These are phyloP conservation scores for Varecia variegata DNA, from an alignment of 2,797 vertebrate genomes.

Conservation along the genomic window DNA sequence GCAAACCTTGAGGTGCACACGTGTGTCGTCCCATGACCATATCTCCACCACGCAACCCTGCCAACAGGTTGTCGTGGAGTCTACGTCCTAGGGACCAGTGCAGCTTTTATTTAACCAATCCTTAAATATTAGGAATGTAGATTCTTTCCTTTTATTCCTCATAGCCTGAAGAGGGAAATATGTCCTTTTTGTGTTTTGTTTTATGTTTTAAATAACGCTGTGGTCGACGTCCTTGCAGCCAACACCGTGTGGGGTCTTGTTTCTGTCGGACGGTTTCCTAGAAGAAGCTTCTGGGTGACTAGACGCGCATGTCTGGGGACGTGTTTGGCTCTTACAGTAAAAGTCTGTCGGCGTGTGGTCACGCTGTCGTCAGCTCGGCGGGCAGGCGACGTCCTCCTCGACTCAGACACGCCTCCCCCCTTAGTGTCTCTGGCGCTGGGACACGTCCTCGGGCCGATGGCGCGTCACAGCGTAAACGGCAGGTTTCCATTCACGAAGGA, in stretches of 20 bases:
- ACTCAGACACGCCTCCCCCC: rapidly evolving
- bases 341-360: rapidly evolving
- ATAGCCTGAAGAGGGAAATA: background rate
- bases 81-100: rapidly evolving
- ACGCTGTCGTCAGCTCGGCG: rapidly evolving
- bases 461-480: rapidly evolving
- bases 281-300: background rate
- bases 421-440: background rate
- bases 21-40: rapidly evolving
- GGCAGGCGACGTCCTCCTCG: rapidly evolving
- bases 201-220: background rate
- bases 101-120: background rate
- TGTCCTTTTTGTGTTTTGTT: background rate
- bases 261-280: background rate
- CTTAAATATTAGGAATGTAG: background rate
- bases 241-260: background rate
- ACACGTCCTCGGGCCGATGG: rapidly evolving
- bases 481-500: background rate
- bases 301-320: rapidly evolving
- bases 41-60: rapidly evolving
- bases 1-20: rapidly evolving
- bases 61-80: rapidly evolving
- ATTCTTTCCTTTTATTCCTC: background rate
- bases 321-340: background rate
- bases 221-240: background rate